Percentiles rank a stretch among this genome's conserved stretches.
Conservation (phyloP, 2,113 vertebrate species). For the Calyptomena viridis region DNA sequence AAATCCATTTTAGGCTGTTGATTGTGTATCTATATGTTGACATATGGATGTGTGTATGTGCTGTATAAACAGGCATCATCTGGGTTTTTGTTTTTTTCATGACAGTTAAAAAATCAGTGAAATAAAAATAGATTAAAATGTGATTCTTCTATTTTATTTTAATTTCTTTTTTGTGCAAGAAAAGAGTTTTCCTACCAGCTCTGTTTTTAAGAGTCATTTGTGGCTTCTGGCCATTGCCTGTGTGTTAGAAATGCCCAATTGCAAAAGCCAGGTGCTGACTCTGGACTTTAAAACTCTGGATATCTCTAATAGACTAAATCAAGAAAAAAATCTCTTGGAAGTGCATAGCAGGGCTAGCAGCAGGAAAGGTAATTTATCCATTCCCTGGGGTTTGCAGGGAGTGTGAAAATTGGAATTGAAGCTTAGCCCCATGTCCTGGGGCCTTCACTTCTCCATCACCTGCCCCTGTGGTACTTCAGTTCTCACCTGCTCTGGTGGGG, state of each 20-base stretch:
- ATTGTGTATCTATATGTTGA: neutral
- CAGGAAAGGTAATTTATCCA: constrained; percentile 4
- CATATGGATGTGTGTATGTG: neutral
- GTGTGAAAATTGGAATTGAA: constrained; percentile 17
- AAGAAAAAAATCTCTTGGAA: constrained; percentile 16
- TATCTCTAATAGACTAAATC: constrained; percentile 20
- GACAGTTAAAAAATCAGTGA: neutral
- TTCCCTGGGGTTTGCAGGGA: constrained; percentile 23
- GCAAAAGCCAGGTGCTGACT: constrained; percentile 40
- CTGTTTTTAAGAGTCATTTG: neutral
- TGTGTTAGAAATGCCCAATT: neutral
- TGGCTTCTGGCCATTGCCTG: constrained; percentile 17
- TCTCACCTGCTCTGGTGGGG: neutral
- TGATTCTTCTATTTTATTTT: neutral
- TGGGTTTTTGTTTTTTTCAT: neutral
- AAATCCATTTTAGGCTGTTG: neutral
- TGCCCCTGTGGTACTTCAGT: neutral
- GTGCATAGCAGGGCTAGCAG: neutral
- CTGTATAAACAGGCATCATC: neutral
- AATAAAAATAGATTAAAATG: neutral
- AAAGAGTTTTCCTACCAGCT: neutral
- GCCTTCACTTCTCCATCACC: neutral
- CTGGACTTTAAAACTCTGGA: constrained; percentile 18
- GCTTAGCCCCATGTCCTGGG: neutral
- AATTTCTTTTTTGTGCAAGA: neutral